Evolutionary conservation across 2,113 vertebrate species (phyloP).

Genomic region (Riparia riparia): DNA sequence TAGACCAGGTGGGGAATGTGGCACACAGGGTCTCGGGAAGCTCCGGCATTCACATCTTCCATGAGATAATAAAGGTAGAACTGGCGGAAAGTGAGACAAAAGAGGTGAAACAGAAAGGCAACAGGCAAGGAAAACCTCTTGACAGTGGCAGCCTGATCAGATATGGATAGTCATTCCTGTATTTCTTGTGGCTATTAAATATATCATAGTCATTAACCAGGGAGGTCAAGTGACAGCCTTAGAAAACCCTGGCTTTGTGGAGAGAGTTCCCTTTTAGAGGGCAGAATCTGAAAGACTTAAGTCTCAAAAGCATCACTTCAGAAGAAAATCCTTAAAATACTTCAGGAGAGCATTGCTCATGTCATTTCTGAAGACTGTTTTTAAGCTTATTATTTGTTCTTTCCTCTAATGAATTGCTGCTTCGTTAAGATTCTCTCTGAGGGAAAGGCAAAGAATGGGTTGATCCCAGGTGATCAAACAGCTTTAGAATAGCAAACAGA

Average conservation of each 20-base stretch:
- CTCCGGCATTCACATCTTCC: neutral
- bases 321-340: neutral
- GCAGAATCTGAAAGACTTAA: neutral
- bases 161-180: neutral
- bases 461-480: neutral
- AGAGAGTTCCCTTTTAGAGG: neutral
- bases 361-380: neutral
- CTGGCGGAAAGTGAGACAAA: neutral
- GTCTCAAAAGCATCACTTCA: neutral
- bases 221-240: neutral
- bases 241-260: neutral
- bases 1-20: neutral
- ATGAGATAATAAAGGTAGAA: neutral
- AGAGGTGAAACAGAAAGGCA: neutral
- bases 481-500: neutral
- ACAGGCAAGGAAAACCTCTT: neutral
- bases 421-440: neutral
- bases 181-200: neutral
- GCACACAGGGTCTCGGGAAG: neutral
- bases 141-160: neutral
- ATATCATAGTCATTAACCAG: neutral
- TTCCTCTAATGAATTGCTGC: neutral
- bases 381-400: neutral
- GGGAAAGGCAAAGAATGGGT: neutral
- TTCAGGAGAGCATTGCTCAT: neutral